phyloP scores from a whole-genome alignment of 2,113 vertebrate species.

The Morone chrysops region DNA sequence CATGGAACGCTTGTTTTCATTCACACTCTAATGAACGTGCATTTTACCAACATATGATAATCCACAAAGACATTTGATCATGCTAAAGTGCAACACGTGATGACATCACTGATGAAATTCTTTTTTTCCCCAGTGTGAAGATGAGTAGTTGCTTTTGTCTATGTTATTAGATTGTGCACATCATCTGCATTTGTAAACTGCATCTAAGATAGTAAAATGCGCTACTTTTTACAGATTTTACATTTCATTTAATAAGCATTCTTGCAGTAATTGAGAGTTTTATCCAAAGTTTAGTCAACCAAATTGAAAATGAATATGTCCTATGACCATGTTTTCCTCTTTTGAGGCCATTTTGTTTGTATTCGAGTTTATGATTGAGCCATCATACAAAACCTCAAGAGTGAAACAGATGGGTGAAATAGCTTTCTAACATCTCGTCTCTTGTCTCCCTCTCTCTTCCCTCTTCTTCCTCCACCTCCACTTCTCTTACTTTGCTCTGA shows the following conservation, averaged over 20 bases:
- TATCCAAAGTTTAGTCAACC: not conserved
- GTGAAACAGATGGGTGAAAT: conserved; percentile 24
- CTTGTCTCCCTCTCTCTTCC: not conserved
- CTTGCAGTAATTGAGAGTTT: not conserved
- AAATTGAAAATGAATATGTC: not conserved
- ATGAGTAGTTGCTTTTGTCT: too few relatives aligned
- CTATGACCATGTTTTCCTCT: not conserved
- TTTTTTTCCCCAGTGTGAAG: too few relatives aligned
- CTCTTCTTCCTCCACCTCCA: not conserved
- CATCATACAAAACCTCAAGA: conserved; percentile 11
- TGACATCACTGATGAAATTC: too few relatives aligned
- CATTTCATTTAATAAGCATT: not conserved
- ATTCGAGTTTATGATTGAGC: conserved; percentile 37
- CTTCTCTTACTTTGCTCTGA: conserved; percentile 46
- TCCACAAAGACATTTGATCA: too few relatives aligned
- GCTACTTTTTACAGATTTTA: not conserved
- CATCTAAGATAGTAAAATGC: not conserved
- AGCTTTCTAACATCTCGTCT: conserved; percentile 40
- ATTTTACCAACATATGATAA: too few relatives aligned
- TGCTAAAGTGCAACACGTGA: too few relatives aligned
- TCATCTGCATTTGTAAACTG: too few relatives aligned
- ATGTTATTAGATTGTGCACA: too few relatives aligned
- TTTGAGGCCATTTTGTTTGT: conserved; percentile 23
- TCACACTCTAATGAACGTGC: too few relatives aligned
- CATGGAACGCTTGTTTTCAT: too few relatives aligned